Conservation (phyloP, 2,888 invertebrate genomes). For the Anticlea derivata region DNA sequence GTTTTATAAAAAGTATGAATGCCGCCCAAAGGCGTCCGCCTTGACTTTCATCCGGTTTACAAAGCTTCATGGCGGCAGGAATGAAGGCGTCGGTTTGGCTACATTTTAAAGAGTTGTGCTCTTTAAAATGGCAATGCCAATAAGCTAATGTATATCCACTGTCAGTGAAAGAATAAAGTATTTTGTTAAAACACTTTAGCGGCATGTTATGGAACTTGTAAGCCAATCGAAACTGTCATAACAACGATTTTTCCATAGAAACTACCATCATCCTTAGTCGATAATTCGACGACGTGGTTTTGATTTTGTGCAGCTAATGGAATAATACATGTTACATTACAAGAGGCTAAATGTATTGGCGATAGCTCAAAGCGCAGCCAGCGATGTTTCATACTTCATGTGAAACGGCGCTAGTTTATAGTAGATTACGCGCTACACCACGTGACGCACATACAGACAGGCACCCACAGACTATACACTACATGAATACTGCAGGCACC, state of each 20-base stretch:
- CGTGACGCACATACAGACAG: no score
- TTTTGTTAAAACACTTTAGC: neutral
- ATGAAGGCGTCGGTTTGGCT: neutral
- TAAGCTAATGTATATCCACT: neutral
- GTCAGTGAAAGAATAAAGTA: neutral
- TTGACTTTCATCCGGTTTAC: neutral
- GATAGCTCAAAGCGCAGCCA: no score
- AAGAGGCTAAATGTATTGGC: no score
- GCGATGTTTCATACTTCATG: no score
- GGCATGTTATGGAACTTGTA: neutral
- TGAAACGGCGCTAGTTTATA: no score
- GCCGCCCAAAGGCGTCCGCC: neutral
- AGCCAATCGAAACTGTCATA: neutral
- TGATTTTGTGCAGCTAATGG: no score
- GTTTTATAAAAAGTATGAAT: neutral
- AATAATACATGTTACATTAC: no score
- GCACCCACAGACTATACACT: no score
- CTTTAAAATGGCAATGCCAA: neutral
- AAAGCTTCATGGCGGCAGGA: conserved; percentile 3
- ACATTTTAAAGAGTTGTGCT: neutral
- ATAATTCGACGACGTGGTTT: neutral
- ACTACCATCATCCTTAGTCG: neutral
- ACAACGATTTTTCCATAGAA: neutral
- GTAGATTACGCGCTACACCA: no score
- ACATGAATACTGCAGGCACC: no score